A percentile compares a stretch with the other conserved stretches of the same genome.
phyloP scores from a whole-genome alignment of 2,888 invertebrate species.

The Bombyx huttoni region DNA sequence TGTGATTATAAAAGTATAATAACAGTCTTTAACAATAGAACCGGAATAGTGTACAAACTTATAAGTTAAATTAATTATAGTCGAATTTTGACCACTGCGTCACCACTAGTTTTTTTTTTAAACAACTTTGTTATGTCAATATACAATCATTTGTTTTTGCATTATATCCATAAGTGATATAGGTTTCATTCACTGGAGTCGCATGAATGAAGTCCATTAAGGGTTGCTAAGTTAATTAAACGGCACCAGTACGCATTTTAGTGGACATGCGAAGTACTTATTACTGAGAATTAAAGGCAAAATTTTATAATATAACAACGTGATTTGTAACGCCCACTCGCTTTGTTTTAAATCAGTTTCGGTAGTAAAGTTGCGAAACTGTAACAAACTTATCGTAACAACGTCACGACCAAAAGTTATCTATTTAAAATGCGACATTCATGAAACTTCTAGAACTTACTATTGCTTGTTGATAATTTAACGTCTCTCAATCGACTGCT shows the following conservation, averaged over 20 bases:
- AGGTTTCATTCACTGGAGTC: slow-evolving; percentile 40
- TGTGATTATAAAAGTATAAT: no score
- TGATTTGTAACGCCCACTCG: not conserved
- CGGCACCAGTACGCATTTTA: slow-evolving; percentile 31
- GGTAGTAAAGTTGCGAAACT: not conserved
- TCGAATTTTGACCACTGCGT: no score
- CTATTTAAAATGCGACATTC: not conserved
- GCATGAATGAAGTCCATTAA: slow-evolving; percentile 55
- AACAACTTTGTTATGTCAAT: no score
- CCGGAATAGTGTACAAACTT: no score
- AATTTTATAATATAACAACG: not conserved
- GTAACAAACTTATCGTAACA: not conserved
- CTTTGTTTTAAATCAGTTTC: not conserved
- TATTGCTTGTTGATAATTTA: not conserved
- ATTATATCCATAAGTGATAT: slow-evolving; percentile 6
- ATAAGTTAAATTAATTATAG: no score
- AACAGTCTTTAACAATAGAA: no score
- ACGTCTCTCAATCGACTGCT: slow-evolving; percentile 1
- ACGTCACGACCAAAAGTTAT: not conserved
- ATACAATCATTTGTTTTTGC: not conserved
- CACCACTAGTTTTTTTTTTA: no score
- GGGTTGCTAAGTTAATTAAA: slow-evolving; percentile 56
- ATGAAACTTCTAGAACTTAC: not conserved
- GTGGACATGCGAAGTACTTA: slow-evolving; percentile 29
- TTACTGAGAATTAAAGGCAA: not conserved